Percentiles rank a stretch among this genome's conserved stretches.
Conservation (phyloP, 1,140 invertebrate genomes). For the Pogonognathellus flavescens region DNA sequence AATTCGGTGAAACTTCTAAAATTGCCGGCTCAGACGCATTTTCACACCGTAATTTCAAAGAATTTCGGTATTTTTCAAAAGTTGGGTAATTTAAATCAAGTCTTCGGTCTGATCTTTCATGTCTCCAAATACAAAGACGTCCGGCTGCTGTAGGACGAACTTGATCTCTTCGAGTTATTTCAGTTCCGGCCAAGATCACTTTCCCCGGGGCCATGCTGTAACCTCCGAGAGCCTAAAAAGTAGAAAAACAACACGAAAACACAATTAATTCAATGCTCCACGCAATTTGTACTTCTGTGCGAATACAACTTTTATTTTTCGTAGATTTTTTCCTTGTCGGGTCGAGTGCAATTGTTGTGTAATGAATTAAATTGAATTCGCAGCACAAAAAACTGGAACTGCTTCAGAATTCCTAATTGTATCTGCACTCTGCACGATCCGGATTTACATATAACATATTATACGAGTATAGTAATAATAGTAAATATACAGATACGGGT, state of each 20-base stretch:
- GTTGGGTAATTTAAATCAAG: slow-evolving; percentile 83
- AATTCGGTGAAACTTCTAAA: slow-evolving; percentile 87
- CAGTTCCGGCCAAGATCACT: slow-evolving; percentile 83
- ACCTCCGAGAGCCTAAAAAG: slow-evolving; percentile 51
- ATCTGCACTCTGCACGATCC: too few relatives aligned
- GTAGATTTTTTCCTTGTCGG: too few relatives aligned
- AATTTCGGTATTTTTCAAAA: slow-evolving; percentile 87
- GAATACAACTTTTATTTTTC: too few relatives aligned
- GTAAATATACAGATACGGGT: too few relatives aligned
- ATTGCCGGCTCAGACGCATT: slow-evolving; percentile 78
- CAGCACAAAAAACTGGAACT: too few relatives aligned
- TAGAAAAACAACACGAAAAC: slow-evolving; percentile 10
- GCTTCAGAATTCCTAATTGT: too few relatives aligned
- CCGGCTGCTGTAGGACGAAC: slow-evolving; percentile 85
- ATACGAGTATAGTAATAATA: too few relatives aligned
- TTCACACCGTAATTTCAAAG: slow-evolving; percentile 79
- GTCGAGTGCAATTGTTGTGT: too few relatives aligned
- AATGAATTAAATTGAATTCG: too few relatives aligned
- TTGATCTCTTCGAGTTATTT: slow-evolving; percentile 83
- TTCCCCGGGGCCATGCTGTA: slow-evolving; percentile 12
- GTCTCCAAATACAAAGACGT: slow-evolving; percentile 81
- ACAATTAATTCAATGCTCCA: slow-evolving; percentile 4
- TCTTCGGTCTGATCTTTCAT: slow-evolving; percentile 79
- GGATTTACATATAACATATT: too few relatives aligned
- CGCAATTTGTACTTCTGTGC: too few relatives aligned